A percentile compares a stretch with the other conserved stretches of the same genome.
Evolutionary conservation across 2,888 invertebrate genomes (phyloP).

Genomic region (Cephonodes hylas): DNA sequence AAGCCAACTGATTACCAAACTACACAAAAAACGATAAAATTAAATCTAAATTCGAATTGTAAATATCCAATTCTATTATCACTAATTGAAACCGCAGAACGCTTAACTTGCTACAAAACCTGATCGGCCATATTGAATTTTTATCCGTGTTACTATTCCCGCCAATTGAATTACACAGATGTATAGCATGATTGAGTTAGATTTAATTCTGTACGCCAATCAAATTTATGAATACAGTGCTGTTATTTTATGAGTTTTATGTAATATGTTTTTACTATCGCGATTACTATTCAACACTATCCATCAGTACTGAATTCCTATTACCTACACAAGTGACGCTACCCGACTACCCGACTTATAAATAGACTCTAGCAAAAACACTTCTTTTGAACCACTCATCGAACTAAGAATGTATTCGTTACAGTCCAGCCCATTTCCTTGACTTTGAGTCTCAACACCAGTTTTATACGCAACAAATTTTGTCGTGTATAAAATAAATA

Average conservation of each 20-base stretch:
- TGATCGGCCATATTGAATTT: neutral
- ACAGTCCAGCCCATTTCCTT: too few relatives aligned
- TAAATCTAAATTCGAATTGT: neutral
- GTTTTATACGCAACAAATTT: too few relatives aligned
- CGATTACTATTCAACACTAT: too few relatives aligned
- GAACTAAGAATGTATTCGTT: too few relatives aligned
- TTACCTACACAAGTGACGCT: too few relatives aligned
- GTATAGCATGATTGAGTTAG: neutral
- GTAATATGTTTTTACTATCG: too few relatives aligned
- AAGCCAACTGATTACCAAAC: too few relatives aligned
- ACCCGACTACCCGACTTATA: too few relatives aligned
- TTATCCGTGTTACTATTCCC: neutral
- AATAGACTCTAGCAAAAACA: too few relatives aligned
- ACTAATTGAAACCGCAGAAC: neutral
- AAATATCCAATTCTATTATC: neutral
- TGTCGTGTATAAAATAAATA: neutral
- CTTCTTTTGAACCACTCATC: too few relatives aligned
- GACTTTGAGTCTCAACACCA: too few relatives aligned
- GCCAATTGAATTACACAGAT: neutral
- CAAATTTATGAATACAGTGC: neutral
- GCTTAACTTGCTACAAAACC: neutral
- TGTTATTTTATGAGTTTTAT: neutral
- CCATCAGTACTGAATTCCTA: too few relatives aligned
- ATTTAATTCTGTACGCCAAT: neutral
- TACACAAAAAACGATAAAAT: neutral